Base-by-base conservation (phyloP, 92 coral and sea anemone genomes). In the Nematostella vectensis region DNA sequence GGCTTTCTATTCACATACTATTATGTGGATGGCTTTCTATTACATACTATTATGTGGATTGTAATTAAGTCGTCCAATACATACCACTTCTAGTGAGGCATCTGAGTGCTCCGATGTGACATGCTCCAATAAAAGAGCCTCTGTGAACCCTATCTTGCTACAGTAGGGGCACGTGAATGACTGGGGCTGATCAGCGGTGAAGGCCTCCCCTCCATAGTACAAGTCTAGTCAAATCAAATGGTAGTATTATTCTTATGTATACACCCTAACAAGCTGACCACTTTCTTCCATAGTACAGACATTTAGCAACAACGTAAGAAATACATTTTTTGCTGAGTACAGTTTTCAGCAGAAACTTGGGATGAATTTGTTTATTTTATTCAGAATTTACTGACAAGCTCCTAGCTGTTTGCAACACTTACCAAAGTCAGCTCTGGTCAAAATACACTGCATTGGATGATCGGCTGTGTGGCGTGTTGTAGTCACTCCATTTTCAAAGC, bases 171-270 rank as follows among this genome's bases (percentile, higher is more conserved):
- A 93, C 1, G 93, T 78, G 42, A 93, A 93, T 27, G 99, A 78
- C 73, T 93, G 99, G 20, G 99, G 99, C 61, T 87, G 99, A 39
- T 93, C 99, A n/a, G 95, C 93, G 13, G 96, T 86, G 57, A 86
- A 85, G 39, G 93, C 88, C 69, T 93, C 99, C 19, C 99, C 99
- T 54, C 99, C 99, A 75, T 87, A 93, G 56, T 93, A 93, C 24
- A 93, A 72, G 49, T 93, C 99, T 93, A 45, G 3, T 10, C 37
- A 27, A n/a, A 42, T 29, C 11, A 50, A 29, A 2, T n/a, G n/a
- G n/a, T n/a, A n/a, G n/a, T n/a, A 38, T 2, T 31, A 6, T 2
- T 4, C 25, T 3, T 21, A 3, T 12, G 31, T n/a, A n/a, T n/a
- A n/a, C n/a, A n/a, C n/a, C n/a, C n/a, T n/a, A n/a, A n/a, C n/a